These are phyloP conservation scores for Episyrphus balteatus DNA, from an alignment of 1,140 invertebrate genomes.

Conservation along the genomic window DNA sequence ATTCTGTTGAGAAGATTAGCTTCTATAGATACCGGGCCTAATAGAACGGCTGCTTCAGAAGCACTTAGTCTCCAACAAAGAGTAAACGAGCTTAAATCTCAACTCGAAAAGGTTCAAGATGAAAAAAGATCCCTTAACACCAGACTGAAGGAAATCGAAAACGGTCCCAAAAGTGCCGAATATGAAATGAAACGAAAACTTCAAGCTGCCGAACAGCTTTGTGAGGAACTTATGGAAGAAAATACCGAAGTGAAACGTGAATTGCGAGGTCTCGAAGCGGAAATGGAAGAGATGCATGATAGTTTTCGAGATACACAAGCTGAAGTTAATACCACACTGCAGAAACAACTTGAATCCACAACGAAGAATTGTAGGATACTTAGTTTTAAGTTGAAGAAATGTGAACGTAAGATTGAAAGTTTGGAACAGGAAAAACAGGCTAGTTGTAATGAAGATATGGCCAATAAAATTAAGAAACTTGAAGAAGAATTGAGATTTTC, in stretches of 20 bases:
- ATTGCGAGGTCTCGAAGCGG: slow-evolving; percentile 82
- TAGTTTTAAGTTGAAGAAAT: slow-evolving; percentile 95
- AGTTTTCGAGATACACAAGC: slow-evolving; percentile 96
- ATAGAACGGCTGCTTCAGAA: slow-evolving; percentile 56
- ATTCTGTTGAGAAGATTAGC: slow-evolving; percentile 63
- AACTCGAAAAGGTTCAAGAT: slow-evolving; percentile 64
- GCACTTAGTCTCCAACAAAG: slow-evolving; percentile 67
- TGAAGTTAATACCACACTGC: slow-evolving; percentile 88
- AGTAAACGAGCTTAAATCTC: slow-evolving; percentile 66
- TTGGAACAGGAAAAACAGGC: slow-evolving; percentile 74
- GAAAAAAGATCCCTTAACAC: slow-evolving; percentile 67
- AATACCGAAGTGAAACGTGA: slow-evolving; percentile 94
- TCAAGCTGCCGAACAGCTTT: slow-evolving; percentile 72
- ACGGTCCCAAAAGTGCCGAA: slow-evolving; percentile 31
- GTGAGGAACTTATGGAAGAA: slow-evolving; percentile 90
- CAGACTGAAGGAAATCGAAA: slow-evolving; percentile 59
- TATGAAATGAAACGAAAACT: slow-evolving; percentile 70
- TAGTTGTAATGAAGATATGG: slow-evolving; percentile 44
- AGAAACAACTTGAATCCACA: slow-evolving; percentile 88
- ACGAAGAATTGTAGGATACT: slow-evolving; percentile 97
- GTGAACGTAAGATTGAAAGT: slow-evolving; percentile 82
- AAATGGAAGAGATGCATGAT: slow-evolving; percentile 97
- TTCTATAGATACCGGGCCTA: slow-evolving; percentile 61
- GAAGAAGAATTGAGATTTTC: slow-evolving; percentile 77
- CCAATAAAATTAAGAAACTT: slow-evolving; percentile 57